Evolutionary conservation across 2,797 vertebrate species (phyloP).

Genomic region (Leucoraja ocellata): DNA sequence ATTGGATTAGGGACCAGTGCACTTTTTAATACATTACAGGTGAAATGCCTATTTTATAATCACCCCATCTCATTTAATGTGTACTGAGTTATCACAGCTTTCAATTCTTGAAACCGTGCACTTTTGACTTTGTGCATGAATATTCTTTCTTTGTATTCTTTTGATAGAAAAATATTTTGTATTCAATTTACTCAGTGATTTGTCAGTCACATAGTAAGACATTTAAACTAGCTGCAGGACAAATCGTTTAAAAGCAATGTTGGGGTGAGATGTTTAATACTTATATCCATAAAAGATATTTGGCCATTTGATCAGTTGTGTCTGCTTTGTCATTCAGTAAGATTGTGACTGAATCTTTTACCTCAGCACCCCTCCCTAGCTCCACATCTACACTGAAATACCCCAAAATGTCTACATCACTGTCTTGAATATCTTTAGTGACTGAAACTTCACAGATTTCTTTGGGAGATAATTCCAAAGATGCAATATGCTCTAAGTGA

Average conservation of each 20-base stretch:
- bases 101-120: background rate
- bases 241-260: conserved; percentile 14
- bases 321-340: no score
- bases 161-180: background rate
- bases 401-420: no score
- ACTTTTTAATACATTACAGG: background rate
- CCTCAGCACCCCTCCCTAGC: no score
- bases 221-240: background rate
- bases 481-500: no score
- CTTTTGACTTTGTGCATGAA: background rate
- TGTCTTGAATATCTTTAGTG: no score
- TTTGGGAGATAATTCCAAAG: no score
- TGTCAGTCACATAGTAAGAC: background rate
- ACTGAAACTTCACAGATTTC: no score
- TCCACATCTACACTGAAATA: no score
- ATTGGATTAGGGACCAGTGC: background rate
- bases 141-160: background rate
- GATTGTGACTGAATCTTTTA: no score
- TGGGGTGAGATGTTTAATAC: background rate
- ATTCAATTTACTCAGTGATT: background rate
- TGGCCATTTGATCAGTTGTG: no score
- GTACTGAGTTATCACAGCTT: background rate
- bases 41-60: background rate
- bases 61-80: background rate
- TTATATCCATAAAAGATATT: background rate